phyloP scores from a whole-genome alignment of 2,113 vertebrate species.

The Blennius ocellaris region DNA sequence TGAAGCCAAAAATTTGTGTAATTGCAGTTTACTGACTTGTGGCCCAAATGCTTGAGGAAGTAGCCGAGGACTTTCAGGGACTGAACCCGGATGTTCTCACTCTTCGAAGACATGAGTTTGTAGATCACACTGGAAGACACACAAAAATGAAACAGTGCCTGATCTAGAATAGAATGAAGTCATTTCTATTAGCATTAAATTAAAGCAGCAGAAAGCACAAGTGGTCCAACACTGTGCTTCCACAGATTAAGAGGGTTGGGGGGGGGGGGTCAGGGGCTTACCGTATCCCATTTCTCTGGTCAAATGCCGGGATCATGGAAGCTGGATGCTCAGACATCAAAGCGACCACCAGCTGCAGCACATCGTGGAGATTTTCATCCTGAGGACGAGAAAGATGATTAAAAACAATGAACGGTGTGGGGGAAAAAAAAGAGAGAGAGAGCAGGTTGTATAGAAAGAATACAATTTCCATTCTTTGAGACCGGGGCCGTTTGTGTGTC shows the following conservation, averaged over 20 bases:
- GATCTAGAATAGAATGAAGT: conserved; percentile 40
- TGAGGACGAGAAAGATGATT: conserved; percentile 61
- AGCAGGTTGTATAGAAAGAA: not conserved
- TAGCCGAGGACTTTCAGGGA: conserved; percentile 96
- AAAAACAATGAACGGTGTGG: not conserved
- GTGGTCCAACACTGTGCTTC: conserved; percentile 41
- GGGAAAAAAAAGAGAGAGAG: too few relatives aligned
- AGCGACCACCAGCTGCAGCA: conserved; percentile 95
- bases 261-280: conserved; percentile 75
- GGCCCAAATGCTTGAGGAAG: conserved; percentile 97
- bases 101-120: conserved; percentile 95
- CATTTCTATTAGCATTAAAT: conserved; percentile 60
- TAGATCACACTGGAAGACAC: conserved; percentile 90
- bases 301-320: conserved; percentile 98
- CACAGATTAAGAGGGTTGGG: conserved; percentile 13
- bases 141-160: conserved; percentile 44
- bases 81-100: conserved; percentile 96
- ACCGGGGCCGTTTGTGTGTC: not conserved
- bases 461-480: not conserved
- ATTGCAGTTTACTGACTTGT: conserved; percentile 90
- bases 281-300: conserved; percentile 98
- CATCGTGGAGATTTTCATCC: conserved; percentile 99
- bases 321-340: conserved; percentile 98
- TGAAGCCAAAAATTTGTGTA: not conserved
- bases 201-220: conserved; percentile 46